Conservation (phyloP, 2,888 invertebrate species). For the Temnothorax ravouxi region DNA sequence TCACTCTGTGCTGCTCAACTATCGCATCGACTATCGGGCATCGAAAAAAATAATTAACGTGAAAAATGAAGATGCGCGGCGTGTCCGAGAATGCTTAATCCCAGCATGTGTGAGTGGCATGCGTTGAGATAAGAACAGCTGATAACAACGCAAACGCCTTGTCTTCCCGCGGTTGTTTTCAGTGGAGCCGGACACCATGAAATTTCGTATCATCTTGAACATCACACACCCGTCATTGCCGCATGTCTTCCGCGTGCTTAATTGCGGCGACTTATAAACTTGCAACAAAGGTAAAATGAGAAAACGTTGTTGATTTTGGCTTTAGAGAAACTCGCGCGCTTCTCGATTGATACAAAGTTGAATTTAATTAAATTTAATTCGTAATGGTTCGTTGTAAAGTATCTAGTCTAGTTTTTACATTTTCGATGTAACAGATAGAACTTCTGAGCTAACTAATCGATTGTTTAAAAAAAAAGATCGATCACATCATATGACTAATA, state of each 20-base stretch:
- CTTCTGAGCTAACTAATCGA: not conserved
- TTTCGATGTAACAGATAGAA: constrained; percentile 20
- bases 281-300: not conserved
- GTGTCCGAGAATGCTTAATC: constrained; percentile 20
- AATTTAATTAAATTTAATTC: not conserved
- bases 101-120: constrained; percentile 24
- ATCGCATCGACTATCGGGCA: not conserved
- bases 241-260: not conserved
- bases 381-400: not conserved
- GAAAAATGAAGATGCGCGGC: constrained; percentile 1
- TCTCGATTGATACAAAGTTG: no score
- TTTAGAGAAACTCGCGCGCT: no score
- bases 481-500: not conserved
- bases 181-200: constrained; percentile 25
- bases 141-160: constrained; percentile 24
- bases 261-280: not conserved
- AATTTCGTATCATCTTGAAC: constrained; percentile 14
- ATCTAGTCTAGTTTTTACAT: constrained; percentile 50
- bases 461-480: not conserved
- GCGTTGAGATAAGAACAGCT: constrained; percentile 24
- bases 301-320: constrained; percentile 43
- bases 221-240: not conserved
- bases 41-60: constrained; percentile 32
- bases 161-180: not conserved
- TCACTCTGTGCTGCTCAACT: not conserved